Evolutionary conservation across 2,797 vertebrate genomes (phyloP).

Genomic region (Rhinella marina): DNA sequence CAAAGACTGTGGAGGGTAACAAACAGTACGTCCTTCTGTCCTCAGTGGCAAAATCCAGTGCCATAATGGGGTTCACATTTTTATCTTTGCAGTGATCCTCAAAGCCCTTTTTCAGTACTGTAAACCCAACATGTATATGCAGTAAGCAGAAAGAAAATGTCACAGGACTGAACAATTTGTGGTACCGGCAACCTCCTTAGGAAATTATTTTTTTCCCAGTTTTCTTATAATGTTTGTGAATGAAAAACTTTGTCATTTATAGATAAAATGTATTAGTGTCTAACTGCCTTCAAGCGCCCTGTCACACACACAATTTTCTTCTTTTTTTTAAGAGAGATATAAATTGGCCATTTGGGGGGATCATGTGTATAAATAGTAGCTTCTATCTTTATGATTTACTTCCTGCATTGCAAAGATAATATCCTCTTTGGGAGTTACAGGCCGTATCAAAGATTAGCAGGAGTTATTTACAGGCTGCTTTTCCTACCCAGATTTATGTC

Average conservation of each 20-base stretch:
- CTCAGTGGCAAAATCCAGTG: too few species aligned
- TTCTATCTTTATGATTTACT: slow-evolving; percentile 29
- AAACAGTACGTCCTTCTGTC: too few species aligned
- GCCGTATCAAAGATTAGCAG: slow-evolving; percentile 9
- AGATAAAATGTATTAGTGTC: not conserved
- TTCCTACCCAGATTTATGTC: slow-evolving; percentile 43
- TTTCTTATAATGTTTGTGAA: not conserved
- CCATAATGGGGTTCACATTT: not conserved
- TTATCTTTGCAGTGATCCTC: not conserved
- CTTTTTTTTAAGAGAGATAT: slow-evolving; percentile 22
- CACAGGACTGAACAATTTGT: not conserved
- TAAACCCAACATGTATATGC: not conserved
- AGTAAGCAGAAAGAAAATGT: not conserved
- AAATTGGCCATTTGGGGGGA: slow-evolving; percentile 32
- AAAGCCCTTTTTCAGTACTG: not conserved
- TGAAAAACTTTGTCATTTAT: not conserved
- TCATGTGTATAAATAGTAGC: slow-evolving; percentile 45
- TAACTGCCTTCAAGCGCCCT: slow-evolving; percentile 3
- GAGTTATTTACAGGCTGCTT: slow-evolving; percentile 27
- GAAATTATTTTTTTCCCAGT: not conserved
- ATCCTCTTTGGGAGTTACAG: slow-evolving; percentile 28
- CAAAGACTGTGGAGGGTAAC: too few species aligned
- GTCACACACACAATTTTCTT: slow-evolving; percentile 1
- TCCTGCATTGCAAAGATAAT: slow-evolving; percentile 33
- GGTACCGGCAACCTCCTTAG: not conserved